Base-by-base conservation (phyloP, 1,140 invertebrate species). In the Diorhabda carinulata region DNA sequence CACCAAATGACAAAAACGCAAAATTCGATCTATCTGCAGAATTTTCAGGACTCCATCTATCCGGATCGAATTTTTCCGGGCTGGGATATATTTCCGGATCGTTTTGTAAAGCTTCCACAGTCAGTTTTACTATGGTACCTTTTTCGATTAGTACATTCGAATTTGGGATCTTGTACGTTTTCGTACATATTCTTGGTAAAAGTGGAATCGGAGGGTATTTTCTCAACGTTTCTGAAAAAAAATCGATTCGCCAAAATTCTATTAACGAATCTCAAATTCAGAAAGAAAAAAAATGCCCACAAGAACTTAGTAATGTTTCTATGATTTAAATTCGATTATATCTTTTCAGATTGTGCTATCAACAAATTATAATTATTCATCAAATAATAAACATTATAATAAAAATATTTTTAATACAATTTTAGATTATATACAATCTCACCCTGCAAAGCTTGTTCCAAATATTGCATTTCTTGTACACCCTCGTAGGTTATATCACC, bases 1-100 rank as follows among this genome's bases (percentile, higher is more conserved):
- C 76, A 8, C 87, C 86, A 72, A 89, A 89, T 4, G 86, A 83
- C 57, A 87, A 61, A 73, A 78, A 87, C 0, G 79, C 70, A 44
- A 65, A 68, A 57, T 69, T 40, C 6, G 45, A 58, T 7, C 68
- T 69, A 47, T 41, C 70, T 3, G 42, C 58, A 57, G 68, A 75
- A 44, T 75, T 76, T 68, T 84, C 79, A 1, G 81, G 78, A 9
- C 75, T 78, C 57, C 84, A 87, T 69, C 84, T 74, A 52, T 86
- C 83, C 3, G 85, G 85, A 75, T 85, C 72, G 70, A 82, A 86
- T 57, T 61, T 67, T 25, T 80, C 72, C 3, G 85, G 84, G 69
- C 85, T 71, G 0, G 75, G 71, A 72, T 77, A 83, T 57, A 77
- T 76, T 9, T 78, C 80, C 5, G 80, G 74, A 74, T 85, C 80